phyloP scores from a whole-genome alignment of 2,797 vertebrate species.

The Parauchenoglanis punctatus region DNA sequence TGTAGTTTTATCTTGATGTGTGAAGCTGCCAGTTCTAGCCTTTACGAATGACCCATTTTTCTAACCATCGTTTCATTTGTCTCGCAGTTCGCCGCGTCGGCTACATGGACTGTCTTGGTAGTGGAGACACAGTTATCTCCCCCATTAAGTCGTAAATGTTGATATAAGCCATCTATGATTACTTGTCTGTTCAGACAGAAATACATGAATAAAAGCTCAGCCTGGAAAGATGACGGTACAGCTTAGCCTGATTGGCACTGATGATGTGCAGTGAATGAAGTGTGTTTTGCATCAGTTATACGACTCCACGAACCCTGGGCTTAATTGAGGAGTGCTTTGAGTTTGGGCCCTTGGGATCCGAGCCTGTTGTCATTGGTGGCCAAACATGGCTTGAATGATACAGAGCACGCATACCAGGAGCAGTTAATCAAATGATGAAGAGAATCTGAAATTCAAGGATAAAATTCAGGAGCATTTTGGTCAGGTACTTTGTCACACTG shows the following conservation, averaged over 20 bases:
- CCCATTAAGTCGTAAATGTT: neutral
- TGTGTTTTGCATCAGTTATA: constrained; percentile 79
- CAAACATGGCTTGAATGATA: constrained; percentile 74
- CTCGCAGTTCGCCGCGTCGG: constrained; percentile 2
- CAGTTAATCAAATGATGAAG: constrained; percentile 65
- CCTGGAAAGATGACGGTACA: neutral
- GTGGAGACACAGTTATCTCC: neutral
- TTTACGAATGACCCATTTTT: constrained; percentile 69
- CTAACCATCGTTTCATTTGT: constrained; percentile 32
- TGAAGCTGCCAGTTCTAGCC: constrained; percentile 59
- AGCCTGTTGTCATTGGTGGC: constrained; percentile 71
- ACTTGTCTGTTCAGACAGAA: neutral
- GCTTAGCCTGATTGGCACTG: neutral
- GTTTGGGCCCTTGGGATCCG: constrained; percentile 61
- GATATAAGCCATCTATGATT: neutral
- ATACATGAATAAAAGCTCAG: neutral
- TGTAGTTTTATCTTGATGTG: constrained; percentile 31
- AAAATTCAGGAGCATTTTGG: neutral
- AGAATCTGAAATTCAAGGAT: constrained; percentile 59
- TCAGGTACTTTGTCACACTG: neutral
- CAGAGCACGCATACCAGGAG: constrained; percentile 69
- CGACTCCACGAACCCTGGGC: constrained; percentile 71
- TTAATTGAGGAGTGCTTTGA: constrained; percentile 75
- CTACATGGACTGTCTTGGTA: constrained; percentile 50
- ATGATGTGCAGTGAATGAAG: constrained; percentile 67